Percentiles rank a stretch among this genome's conserved stretches.
Evolutionary conservation across 1,140 invertebrate species (phyloP).

Genomic region (Globodera ellingtonae): DNA sequence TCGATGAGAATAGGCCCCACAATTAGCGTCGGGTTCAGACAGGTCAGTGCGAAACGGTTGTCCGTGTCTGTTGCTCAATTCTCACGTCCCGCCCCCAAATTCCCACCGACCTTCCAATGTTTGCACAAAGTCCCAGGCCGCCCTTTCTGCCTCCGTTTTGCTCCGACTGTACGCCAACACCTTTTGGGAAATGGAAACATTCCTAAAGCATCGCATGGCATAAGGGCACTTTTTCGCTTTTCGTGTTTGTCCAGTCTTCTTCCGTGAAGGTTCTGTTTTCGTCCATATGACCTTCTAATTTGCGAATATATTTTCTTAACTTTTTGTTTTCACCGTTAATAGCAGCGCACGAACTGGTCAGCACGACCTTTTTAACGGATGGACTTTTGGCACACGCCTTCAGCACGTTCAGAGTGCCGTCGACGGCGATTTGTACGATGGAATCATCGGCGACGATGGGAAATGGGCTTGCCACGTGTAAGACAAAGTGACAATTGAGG

Average conservation of each 20-base stretch:
- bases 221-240: slow-evolving; percentile 54
- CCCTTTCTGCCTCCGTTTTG: slow-evolving; percentile 70
- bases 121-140: slow-evolving; percentile 70
- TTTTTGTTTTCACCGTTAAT: slow-evolving; percentile 66
- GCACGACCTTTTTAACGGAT: slow-evolving; percentile 70
- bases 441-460: slow-evolving; percentile 67
- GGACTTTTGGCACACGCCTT: slow-evolving; percentile 68
- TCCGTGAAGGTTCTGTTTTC: slow-evolving; percentile 68
- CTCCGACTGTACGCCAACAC: slow-evolving; percentile 67
- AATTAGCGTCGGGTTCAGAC: slow-evolving; percentile 70
- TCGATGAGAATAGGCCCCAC: slow-evolving; percentile 69
- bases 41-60: slow-evolving; percentile 69
- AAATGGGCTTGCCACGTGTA: slow-evolving; percentile 72
- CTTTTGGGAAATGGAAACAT: slow-evolving; percentile 22
- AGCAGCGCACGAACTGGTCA: slow-evolving; percentile 71
- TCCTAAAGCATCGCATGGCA: not conserved
- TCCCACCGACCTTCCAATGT: slow-evolving; percentile 30
- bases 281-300: slow-evolving; percentile 62
- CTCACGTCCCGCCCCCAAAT: too few species aligned
- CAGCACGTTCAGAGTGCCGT: slow-evolving; percentile 70
- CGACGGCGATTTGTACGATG: slow-evolving; percentile 69
- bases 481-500: slow-evolving; percentile 69
- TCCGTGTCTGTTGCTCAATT: slow-evolving; percentile 46
- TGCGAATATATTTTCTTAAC: not conserved
- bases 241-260: slow-evolving; percentile 69